A percentile compares a stretch with the other conserved stretches of the same genome.
Conservation (phyloP, 2,113 vertebrate genomes). For the Haemorhous mexicanus region DNA sequence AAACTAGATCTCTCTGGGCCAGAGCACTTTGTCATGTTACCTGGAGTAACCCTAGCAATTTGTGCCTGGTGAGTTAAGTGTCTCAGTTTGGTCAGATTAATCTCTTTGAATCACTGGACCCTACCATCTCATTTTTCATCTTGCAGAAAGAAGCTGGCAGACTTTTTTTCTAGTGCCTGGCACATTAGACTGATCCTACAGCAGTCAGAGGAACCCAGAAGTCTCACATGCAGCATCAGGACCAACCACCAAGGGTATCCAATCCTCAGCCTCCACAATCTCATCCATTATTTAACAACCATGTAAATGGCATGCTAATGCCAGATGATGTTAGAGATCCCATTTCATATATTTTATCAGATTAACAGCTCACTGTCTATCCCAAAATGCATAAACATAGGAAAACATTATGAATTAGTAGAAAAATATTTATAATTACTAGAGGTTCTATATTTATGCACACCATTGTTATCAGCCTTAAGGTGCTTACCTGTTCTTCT, state of each 20-base stretch:
- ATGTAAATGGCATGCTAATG: not conserved
- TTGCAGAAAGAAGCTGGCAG: conserved; percentile 1
- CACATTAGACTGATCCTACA: not conserved
- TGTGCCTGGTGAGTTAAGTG: not conserved
- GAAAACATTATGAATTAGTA: not conserved
- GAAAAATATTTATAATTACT: not conserved
- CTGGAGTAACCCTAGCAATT: not conserved
- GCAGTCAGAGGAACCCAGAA: not conserved
- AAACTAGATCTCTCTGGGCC: not conserved
- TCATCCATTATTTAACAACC: not conserved
- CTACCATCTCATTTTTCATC: conserved; percentile 7
- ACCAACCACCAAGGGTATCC: not conserved
- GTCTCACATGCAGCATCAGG: not conserved
- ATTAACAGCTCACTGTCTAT: not conserved
- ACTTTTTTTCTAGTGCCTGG: not conserved
- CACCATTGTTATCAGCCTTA: not conserved
- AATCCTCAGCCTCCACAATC: not conserved
- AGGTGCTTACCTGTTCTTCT: not conserved
- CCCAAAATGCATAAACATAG: not conserved
- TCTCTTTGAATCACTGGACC: conserved; percentile 19
- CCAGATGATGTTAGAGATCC: not conserved
- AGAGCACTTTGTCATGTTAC: not conserved
- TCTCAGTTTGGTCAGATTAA: conserved; percentile 5
- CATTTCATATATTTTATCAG: not conserved
- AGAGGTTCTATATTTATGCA: not conserved